Conservation (phyloP, 2,113 vertebrate genomes). For the Parus major region DNA sequence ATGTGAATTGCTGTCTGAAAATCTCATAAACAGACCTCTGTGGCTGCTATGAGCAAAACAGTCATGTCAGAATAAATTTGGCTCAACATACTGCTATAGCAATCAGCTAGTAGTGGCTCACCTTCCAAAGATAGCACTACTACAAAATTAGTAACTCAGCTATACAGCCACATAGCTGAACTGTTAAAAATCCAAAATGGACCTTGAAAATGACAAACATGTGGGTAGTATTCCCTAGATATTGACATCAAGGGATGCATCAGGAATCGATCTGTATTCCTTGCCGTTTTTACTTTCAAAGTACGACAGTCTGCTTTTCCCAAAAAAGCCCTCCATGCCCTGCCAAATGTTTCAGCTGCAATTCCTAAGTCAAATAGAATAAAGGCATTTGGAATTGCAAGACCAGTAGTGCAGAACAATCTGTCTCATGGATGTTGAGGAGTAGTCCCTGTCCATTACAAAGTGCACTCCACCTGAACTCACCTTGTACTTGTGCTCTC, state of each 20-base stretch:
- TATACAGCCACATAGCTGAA: background rate
- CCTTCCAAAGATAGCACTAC: background rate
- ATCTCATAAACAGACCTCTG: background rate
- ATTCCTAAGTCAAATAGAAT: background rate
- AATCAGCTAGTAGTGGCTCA: background rate
- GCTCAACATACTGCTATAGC: background rate
- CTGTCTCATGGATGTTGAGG: fast-evolving
- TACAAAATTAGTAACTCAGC: background rate
- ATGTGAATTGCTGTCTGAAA: background rate
- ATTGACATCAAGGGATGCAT: background rate
- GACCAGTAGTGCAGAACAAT: background rate
- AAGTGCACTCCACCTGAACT: background rate
- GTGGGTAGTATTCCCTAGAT: background rate
- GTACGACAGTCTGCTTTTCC: background rate
- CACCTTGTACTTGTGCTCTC: background rate
- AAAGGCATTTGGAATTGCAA: background rate
- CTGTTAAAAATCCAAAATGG: background rate
- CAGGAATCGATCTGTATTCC: background rate
- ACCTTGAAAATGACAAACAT: background rate
- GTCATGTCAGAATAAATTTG: background rate
- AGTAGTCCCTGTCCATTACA: background rate
- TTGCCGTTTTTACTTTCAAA: background rate
- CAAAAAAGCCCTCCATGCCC: background rate
- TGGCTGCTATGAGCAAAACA: background rate
- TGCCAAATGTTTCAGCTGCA: background rate